These are phyloP conservation scores for Papilio elwesi DNA, from an alignment of 2,888 invertebrate species.

Conservation along the genomic window DNA sequence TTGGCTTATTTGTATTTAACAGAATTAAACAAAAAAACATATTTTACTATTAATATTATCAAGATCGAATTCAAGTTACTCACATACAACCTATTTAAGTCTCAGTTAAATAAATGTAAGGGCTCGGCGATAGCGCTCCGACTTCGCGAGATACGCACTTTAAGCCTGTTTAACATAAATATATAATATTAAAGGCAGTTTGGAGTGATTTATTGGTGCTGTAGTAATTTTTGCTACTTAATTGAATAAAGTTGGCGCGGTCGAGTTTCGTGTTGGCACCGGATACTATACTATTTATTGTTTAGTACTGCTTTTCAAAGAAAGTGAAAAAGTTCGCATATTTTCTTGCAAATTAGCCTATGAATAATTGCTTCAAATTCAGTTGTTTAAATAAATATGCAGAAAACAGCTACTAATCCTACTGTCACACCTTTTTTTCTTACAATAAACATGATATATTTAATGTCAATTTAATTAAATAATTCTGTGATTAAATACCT, in stretches of 20 bases:
- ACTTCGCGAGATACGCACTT: slow-evolving; percentile 40
- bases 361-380: background rate
- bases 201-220: slow-evolving; percentile 49
- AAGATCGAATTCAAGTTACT: no score
- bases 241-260: slow-evolving; percentile 49
- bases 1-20: no score
- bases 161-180: slow-evolving; percentile 51
- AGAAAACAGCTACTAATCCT: background rate
- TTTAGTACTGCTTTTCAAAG: background rate
- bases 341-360: slow-evolving; percentile 2
- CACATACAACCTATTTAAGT: background rate
- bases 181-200: slow-evolving; percentile 49
- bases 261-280: slow-evolving; percentile 2
- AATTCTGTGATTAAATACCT: background rate
- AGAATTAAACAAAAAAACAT: no score
- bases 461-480: background rate
- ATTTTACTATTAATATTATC: no score
- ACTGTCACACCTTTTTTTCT: no score
- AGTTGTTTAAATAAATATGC: background rate
- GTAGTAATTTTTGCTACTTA: slow-evolving; percentile 51
- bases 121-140: background rate
- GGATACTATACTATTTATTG: slow-evolving; percentile 10
- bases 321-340: slow-evolving; percentile 20
- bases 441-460: background rate
- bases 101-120: slow-evolving; percentile 23